A percentile compares a stretch with the other conserved stretches of the same genome.
Evolutionary conservation across 2,113 vertebrate genomes (phyloP).

Genomic region (Penelope pileata): DNA sequence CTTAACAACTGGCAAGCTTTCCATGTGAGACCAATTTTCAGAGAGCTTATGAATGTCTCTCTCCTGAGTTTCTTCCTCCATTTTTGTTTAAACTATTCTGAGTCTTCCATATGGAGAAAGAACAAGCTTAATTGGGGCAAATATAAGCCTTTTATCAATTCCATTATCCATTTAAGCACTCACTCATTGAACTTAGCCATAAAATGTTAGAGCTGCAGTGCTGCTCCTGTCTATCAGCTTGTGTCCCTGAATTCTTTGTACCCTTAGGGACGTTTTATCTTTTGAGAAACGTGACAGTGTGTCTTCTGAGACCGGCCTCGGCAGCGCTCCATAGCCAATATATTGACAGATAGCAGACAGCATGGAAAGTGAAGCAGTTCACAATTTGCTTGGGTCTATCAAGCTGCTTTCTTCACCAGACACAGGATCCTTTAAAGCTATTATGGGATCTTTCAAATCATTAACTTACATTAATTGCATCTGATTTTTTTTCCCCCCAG

Average conservation of each 20-base stretch:
- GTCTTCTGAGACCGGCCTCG: conserved; percentile 23
- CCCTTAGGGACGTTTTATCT: conserved; percentile 43
- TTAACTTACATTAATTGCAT: not conserved
- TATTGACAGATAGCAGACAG: conserved; percentile 16
- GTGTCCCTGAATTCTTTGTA: conserved; percentile 39
- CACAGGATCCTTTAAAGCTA: not conserved
- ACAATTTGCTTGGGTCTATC: not conserved
- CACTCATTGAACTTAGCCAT: conserved; percentile 38
- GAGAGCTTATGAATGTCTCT: not conserved
- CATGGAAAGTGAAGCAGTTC: not conserved
- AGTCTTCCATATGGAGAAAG: conserved; percentile 1
- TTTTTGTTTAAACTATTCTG: conserved; percentile 5
- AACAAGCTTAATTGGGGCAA: not conserved
- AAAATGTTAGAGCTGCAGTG: conserved; percentile 12
- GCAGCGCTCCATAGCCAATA: conserved; percentile 36
- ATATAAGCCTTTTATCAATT: conserved; percentile 37
- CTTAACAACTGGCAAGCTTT: not conserved
- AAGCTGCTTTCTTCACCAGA: not conserved
- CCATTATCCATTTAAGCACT: conserved; percentile 40
- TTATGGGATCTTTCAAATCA: not conserved
- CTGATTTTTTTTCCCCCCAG: not conserved
- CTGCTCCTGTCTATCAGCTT: conserved; percentile 42
- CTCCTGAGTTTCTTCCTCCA: not conserved
- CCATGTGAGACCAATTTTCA: not conserved
- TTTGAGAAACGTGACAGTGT: conserved; percentile 34